These are phyloP conservation scores for Gryon sp. DNA, from an alignment of 1,140 invertebrate genomes.

Conservation along the genomic window DNA sequence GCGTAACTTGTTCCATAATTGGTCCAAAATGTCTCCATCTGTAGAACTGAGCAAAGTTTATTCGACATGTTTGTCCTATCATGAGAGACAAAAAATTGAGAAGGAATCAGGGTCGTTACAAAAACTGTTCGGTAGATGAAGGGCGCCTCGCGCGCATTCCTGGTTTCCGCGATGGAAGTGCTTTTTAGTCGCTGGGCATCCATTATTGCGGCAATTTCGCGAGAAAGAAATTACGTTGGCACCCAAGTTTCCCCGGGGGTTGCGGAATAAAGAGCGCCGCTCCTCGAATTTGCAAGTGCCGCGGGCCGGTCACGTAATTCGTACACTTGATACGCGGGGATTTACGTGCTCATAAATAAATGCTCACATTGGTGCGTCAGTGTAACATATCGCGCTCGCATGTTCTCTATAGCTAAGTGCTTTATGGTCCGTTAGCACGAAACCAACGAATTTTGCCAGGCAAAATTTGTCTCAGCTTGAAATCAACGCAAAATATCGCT, in stretches of 20 bases:
- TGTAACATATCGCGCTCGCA: constrained; percentile 13
- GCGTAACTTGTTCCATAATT: not conserved
- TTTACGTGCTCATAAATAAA: constrained; percentile 41
- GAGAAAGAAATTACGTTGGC: constrained; percentile 21
- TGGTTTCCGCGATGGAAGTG: constrained; percentile 69
- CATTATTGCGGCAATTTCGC: constrained; percentile 73
- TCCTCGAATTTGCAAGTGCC: constrained; percentile 41
- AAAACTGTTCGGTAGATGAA: constrained; percentile 50
- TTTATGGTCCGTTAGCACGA: constrained; percentile 35
- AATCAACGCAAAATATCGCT: not conserved
- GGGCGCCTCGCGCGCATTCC: constrained; percentile 58
- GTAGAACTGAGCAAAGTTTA: not conserved
- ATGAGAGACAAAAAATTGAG: constrained; percentile 5
- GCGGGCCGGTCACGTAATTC: constrained; percentile 51
- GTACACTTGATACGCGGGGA: constrained; percentile 42
- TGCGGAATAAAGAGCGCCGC: constrained; percentile 39
- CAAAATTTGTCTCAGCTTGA: not conserved
- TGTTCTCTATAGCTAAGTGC: not conserved
- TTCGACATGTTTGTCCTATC: constrained; percentile 13
- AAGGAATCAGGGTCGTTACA: constrained; percentile 51
- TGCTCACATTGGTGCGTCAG: constrained; percentile 6
- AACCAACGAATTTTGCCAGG: not conserved
- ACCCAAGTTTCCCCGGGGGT: not conserved
- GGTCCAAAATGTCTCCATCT: constrained; percentile 19
- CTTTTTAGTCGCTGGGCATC: constrained; percentile 67